These are phyloP conservation scores for Dysdera silvatica DNA, from an alignment of 1,140 invertebrate species.

Conservation along the genomic window DNA sequence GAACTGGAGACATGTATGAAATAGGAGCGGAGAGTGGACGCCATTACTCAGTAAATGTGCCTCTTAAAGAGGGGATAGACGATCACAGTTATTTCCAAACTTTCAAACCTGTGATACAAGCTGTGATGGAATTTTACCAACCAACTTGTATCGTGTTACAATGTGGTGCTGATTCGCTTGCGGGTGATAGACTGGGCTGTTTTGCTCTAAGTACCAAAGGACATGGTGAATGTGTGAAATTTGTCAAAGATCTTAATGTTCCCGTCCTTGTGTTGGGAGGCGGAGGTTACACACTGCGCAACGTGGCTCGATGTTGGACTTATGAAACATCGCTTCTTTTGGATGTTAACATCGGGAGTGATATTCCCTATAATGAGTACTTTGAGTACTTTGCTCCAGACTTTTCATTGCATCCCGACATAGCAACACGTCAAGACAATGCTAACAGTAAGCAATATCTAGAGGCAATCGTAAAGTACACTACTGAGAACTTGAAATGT, in stretches of 20 bases:
- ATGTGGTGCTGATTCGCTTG: constrained; percentile 96
- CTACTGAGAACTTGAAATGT: constrained; percentile 42
- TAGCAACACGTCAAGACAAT: constrained; percentile 75
- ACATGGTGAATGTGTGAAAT: constrained; percentile 92
- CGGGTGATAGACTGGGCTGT: constrained; percentile 83
- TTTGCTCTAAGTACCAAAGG: constrained; percentile 83
- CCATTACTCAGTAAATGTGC: constrained; percentile 95
- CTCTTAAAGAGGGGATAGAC: constrained; percentile 92
- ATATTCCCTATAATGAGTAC: constrained; percentile 85
- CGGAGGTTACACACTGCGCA: constrained; percentile 92
- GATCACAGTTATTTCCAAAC: constrained; percentile 87
- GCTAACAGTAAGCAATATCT: constrained; percentile 82
- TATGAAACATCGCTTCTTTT: constrained; percentile 93
- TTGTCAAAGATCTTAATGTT: constrained; percentile 87
- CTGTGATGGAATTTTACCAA: constrained; percentile 93
- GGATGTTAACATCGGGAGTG: constrained; percentile 82
- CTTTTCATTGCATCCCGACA: constrained; percentile 84
- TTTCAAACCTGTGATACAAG: constrained; percentile 86
- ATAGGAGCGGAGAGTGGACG: constrained; percentile 83
- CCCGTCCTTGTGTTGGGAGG: constrained; percentile 92
- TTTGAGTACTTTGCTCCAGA: constrained; percentile 93
- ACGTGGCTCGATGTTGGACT: constrained; percentile 98
- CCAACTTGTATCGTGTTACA: constrained; percentile 95
- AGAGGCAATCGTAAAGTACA: constrained; percentile 40
- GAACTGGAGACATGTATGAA: constrained; percentile 98